These are phyloP conservation scores for Arenaria interpres DNA, from an alignment of 2,113 vertebrate genomes.

Conservation along the genomic window DNA sequence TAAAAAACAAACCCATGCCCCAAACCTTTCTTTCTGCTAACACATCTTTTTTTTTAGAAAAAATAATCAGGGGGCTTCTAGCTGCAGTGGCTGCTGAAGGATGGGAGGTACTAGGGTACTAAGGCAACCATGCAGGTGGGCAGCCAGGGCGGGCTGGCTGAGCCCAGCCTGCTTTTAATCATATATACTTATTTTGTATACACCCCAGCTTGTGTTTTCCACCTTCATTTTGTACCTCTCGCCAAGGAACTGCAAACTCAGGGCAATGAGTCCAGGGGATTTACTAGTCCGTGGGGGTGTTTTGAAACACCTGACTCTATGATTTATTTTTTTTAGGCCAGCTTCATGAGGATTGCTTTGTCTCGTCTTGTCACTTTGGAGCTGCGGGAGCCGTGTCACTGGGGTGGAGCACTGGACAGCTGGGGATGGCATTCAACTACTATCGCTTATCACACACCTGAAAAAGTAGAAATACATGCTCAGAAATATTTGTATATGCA, in stretches of 20 bases:
- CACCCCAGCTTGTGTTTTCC: neutral
- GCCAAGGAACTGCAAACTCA: neutral
- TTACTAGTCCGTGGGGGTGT: neutral
- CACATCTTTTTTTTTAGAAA: neutral
- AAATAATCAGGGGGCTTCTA: neutral
- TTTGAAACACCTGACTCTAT: neutral
- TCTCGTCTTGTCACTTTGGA: neutral
- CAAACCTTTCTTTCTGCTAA: neutral
- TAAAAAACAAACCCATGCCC: neutral
- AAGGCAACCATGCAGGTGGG: neutral
- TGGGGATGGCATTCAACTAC: neutral
- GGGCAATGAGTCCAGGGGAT: neutral
- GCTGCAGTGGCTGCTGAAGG: neutral
- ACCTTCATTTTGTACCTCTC: neutral
- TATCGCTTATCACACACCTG: accelerated
- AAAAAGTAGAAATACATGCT: accelerated
- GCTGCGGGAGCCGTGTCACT: neutral
- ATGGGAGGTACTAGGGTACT: neutral
- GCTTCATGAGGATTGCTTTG: neutral
- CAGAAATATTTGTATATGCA: accelerated
- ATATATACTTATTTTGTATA: neutral
- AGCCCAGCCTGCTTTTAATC: neutral
- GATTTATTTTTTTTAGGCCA: neutral
- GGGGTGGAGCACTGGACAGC: neutral
- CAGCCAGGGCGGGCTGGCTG: neutral